Evolutionary conservation across 2,113 vertebrate genomes (phyloP).

Genomic region (Saimiri boliviensis): DNA sequence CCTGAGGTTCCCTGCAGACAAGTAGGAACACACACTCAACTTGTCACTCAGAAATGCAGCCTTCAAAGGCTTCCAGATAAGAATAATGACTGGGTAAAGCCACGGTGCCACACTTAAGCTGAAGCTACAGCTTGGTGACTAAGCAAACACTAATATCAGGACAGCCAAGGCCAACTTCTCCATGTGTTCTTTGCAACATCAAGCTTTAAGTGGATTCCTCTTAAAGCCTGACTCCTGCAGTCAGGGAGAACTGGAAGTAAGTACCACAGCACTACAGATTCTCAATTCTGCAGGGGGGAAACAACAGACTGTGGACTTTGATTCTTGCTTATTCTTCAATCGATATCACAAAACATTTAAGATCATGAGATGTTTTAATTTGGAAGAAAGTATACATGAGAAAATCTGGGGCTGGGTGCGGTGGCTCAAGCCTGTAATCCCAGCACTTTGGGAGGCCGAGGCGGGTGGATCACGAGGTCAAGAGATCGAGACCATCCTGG

Average conservation of each 20-base stretch:
- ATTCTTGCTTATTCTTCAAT: background rate
- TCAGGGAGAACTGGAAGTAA: background rate
- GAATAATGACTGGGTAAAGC: fast-evolving
- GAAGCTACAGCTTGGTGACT: background rate
- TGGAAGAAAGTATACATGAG: background rate
- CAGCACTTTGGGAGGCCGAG: too few relatives aligned
- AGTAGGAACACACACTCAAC: background rate
- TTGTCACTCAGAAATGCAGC: background rate
- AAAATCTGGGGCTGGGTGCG: background rate
- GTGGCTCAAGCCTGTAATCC: too few relatives aligned
- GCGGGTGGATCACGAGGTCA: too few relatives aligned
- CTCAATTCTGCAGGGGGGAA: background rate
- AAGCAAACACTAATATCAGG: fast-evolving
- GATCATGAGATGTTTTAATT: background rate
- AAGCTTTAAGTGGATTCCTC: background rate
- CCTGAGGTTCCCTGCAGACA: constrained; percentile 92
- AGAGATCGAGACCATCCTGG: too few relatives aligned
- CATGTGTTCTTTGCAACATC: fast-evolving
- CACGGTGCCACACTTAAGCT: fast-evolving
- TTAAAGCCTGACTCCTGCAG: background rate
- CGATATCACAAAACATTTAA: background rate
- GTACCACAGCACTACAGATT: background rate
- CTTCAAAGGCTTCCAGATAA: background rate
- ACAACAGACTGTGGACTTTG: background rate
- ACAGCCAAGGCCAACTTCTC: background rate